Conservation (phyloP, 1,140 invertebrate genomes). For the Trichonephila clavipes region DNA sequence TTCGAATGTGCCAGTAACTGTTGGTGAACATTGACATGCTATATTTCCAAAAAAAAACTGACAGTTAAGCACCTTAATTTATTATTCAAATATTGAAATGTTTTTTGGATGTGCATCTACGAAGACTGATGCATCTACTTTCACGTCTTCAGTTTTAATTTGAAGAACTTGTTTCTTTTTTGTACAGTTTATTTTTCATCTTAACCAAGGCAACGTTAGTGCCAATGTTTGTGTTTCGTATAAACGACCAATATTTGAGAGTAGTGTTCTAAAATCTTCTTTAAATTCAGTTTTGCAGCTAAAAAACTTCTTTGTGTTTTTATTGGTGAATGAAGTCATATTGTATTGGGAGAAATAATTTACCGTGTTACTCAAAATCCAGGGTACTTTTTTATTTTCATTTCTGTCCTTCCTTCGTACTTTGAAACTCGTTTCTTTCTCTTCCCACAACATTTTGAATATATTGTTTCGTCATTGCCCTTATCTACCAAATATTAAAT, state of each 20-base stretch:
- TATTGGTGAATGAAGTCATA: neutral
- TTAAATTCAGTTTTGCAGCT: neutral
- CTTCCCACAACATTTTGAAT: too few species aligned
- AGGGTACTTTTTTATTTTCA: too few species aligned
- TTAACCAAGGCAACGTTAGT: neutral
- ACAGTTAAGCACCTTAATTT: conserved; percentile 11
- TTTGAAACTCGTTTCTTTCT: too few species aligned
- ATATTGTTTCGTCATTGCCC: too few species aligned
- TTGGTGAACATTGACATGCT: conserved; percentile 43
- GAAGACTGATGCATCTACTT: neutral
- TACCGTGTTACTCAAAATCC: too few species aligned
- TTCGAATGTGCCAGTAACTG: conserved; percentile 74
- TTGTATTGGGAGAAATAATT: neutral
- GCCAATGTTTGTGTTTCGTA: neutral
- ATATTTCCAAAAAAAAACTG: neutral
- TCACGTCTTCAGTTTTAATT: neutral
- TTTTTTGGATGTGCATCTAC: neutral
- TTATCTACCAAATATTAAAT: too few species aligned
- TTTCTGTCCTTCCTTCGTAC: too few species aligned
- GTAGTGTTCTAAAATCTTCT: neutral
- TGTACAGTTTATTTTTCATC: neutral
- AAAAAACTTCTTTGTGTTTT: neutral
- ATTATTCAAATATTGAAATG: neutral
- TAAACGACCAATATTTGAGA: neutral
- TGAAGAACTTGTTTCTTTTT: neutral